A percentile compares a stretch with the other conserved stretches of the same genome.
phyloP scores from a whole-genome alignment of 2,113 vertebrate genomes.

The Thalassoma bifasciatum region DNA sequence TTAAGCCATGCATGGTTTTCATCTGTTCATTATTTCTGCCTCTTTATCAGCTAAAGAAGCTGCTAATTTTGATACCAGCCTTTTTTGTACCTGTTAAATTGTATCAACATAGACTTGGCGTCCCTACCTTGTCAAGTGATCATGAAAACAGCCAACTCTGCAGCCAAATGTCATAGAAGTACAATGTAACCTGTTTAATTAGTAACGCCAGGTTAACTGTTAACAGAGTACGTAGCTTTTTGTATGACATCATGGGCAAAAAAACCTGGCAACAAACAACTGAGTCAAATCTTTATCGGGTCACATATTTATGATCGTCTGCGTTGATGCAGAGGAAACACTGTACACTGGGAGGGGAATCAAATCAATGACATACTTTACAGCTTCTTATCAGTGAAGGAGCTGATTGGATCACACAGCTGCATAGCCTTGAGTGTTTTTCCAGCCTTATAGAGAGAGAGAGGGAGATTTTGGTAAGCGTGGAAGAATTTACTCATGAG shows the following conservation, averaged over 20 bases:
- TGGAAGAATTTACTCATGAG: neutral
- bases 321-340: neutral
- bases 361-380: slow-evolving; percentile 29
- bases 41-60: too few relatives aligned
- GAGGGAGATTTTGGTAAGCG: slow-evolving; percentile 18
- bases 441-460: slow-evolving; percentile 35
- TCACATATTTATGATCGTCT: slow-evolving; percentile 30
- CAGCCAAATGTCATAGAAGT: neutral
- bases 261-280: neutral
- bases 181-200: neutral
- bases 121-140: neutral
- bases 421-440: slow-evolving; percentile 50
- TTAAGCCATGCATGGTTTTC: too few relatives aligned
- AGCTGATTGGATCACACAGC: slow-evolving; percentile 37
- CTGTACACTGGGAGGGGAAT: neutral
- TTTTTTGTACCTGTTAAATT: too few relatives aligned
- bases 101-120: too few relatives aligned
- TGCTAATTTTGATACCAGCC: too few relatives aligned
- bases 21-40: too few relatives aligned
- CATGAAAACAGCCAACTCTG: neutral
- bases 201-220: slow-evolving; percentile 29
- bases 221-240: slow-evolving; percentile 6
- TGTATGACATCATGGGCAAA: slow-evolving; percentile 33
- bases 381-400: slow-evolving; percentile 60
- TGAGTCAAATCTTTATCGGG: slow-evolving; percentile 8